These are phyloP conservation scores for Acanthosepion lycidas DNA, from an alignment of 2,888 invertebrate genomes.

Conservation along the genomic window DNA sequence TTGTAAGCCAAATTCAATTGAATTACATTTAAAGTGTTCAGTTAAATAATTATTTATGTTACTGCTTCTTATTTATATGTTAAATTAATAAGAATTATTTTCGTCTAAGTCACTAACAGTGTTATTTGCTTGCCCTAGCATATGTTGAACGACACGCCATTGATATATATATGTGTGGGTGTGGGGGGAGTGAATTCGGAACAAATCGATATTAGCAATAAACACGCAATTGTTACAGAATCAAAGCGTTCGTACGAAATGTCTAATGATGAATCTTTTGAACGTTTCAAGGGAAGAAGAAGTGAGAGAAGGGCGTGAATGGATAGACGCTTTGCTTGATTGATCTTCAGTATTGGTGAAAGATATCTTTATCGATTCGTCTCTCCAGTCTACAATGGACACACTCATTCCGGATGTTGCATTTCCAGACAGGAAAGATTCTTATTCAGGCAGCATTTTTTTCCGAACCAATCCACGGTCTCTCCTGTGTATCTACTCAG, in stretches of 20 bases:
- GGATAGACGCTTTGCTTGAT: background rate
- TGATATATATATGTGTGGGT: too few species aligned
- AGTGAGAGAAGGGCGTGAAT: background rate
- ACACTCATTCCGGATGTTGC: background rate
- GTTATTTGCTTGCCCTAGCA: too few species aligned
- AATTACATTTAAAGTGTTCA: too few species aligned
- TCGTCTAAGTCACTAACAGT: too few species aligned
- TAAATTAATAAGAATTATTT: too few species aligned
- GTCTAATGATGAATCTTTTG: background rate
- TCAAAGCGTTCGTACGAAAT: background rate
- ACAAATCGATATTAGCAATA: background rate
- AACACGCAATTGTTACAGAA: background rate
- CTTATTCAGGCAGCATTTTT: background rate
- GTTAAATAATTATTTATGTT: too few species aligned
- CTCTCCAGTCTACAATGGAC: background rate
- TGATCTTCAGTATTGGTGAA: background rate
- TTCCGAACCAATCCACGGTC: too few species aligned
- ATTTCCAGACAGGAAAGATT: background rate
- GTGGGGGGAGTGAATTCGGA: too few species aligned
- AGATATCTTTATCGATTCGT: background rate
- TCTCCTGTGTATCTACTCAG: background rate
- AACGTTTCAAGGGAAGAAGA: background rate
- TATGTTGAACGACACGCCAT: too few species aligned
- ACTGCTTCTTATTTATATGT: too few species aligned
- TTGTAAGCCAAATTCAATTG: too few species aligned